Conservation (phyloP, 1,140 invertebrate species). For the Wiebesia pumilae region DNA sequence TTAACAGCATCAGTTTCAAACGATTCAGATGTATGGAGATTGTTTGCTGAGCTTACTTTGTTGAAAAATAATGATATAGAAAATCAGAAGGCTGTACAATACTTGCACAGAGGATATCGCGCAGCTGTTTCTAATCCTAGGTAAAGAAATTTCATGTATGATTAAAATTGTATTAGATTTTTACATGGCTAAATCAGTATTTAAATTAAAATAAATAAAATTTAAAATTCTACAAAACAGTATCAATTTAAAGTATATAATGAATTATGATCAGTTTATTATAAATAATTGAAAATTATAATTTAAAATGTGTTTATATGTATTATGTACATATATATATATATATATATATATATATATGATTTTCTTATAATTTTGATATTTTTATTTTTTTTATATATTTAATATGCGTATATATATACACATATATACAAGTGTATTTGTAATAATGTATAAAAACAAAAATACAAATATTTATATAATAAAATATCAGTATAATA, state of each 20-base stretch:
- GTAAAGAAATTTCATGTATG: slow-evolving; percentile 15
- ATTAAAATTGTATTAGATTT: not conserved
- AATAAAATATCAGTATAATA: too few species aligned
- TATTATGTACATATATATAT: not conserved
- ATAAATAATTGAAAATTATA: not conserved
- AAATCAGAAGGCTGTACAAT: slow-evolving; percentile 78
- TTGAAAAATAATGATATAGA: slow-evolving; percentile 67
- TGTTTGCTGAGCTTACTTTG: slow-evolving; percentile 84
- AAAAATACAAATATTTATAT: not conserved
- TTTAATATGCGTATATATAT: too few species aligned
- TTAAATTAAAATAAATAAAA: too few species aligned
- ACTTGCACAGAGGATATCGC: slow-evolving; percentile 78
- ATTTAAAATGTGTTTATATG: not conserved
- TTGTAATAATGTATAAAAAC: not conserved
- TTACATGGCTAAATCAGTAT: not conserved
- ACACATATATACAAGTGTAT: too few species aligned
- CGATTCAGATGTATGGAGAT: slow-evolving; percentile 84
- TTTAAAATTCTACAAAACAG: too few species aligned
- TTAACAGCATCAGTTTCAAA: slow-evolving; percentile 82
- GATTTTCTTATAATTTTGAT: too few species aligned
- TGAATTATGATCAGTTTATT: not conserved
- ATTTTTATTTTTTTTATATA: too few species aligned
- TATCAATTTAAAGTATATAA: not conserved
- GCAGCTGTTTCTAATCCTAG: slow-evolving; percentile 77
- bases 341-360: not conserved